Base-by-base conservation (phyloP, 1,140 invertebrate genomes). In the Drosophila ananassae region DNA sequence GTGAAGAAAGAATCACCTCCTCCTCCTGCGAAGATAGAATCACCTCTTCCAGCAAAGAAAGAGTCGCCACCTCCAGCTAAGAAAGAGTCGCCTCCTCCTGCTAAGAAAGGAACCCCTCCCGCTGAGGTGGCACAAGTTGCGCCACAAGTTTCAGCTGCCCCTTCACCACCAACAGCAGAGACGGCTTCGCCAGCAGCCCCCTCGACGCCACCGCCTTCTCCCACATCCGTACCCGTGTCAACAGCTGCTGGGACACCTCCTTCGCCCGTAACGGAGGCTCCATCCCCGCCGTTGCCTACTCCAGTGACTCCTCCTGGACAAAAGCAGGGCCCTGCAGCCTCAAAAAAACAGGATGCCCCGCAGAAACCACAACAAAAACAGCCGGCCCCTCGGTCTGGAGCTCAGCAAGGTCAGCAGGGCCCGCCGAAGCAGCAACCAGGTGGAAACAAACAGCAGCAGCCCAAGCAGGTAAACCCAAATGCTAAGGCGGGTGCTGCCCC, bases 401-500 rank as follows among this genome's bases (percentile, higher is more conserved):
- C 32, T 9, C 32, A 34, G 9, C 34, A 37, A 37, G 34, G 34
- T 12, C 34, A 37, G 34, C 34, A 37, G 34, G 34, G 34, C 2
- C 34, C 10, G 34, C 34, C 7, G 2, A 34, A 34, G 32, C 32
- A 34, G 32, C 32, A 9, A 10, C 32, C 32, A 34, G 32, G 32
- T 3, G 32, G 32, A 9, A 79, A 3, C 77, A 34, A 63, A 8
- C 69, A 69, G n/a, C 72, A 73, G n/a, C 55, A 58, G 13, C 57
- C 63, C 25, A 77, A 77, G 30, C 74, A 78, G 22, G 28, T 60
- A 3, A 56, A 61, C 7, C 39, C 55, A n/a, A 81, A 74, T 44
- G 50, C 61, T 22, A 41, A 41, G 4, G n/a, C 41, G 3, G 34
- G 34, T 37, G 12, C 2, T 1, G 7, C 25, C 25, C 25, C 25